Percentiles rank a stretch among this genome's conserved stretches.
phyloP scores from a whole-genome alignment of 2,888 invertebrate species.

The Hermaeophaga mercurialis region DNA sequence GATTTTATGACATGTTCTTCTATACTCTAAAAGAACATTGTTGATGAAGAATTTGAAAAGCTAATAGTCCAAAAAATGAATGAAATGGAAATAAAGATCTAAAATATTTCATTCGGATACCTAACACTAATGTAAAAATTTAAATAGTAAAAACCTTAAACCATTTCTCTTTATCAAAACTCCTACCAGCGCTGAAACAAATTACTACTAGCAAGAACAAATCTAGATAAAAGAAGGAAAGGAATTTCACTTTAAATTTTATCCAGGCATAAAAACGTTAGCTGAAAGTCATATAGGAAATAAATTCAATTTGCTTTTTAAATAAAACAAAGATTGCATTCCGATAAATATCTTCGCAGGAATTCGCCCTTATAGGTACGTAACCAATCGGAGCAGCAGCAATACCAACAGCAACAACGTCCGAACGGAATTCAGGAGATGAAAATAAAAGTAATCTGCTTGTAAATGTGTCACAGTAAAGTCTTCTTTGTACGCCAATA shows the following conservation, averaged over 20 bases:
- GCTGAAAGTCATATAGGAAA: constrained; percentile 4
- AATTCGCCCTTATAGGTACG: constrained; percentile 21
- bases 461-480: constrained; percentile 60
- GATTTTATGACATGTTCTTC: no score
- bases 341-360: constrained; percentile 17
- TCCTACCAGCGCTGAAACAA: no score
- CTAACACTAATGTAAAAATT: no score
- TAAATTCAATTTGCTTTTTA: constrained; percentile 14
- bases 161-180: no score
- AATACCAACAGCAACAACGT: constrained; percentile 14
- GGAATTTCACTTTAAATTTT: constrained; percentile 3
- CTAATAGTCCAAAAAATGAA: no score
- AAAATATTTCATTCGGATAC: no score
- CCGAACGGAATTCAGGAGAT: constrained; percentile 33
- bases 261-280: not conserved
- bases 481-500: constrained; percentile 59
- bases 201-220: no score
- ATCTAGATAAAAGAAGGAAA: not conserved
- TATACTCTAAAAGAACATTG: no score
- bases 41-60: no score
- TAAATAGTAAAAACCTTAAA: no score
- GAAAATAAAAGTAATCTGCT: constrained; percentile 60
- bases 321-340: constrained; percentile 18
- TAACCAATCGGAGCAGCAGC: constrained; percentile 17
- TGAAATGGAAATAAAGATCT: no score